Conservation (phyloP, 2,888 invertebrate genomes). For the Drosophila mimetica region DNA sequence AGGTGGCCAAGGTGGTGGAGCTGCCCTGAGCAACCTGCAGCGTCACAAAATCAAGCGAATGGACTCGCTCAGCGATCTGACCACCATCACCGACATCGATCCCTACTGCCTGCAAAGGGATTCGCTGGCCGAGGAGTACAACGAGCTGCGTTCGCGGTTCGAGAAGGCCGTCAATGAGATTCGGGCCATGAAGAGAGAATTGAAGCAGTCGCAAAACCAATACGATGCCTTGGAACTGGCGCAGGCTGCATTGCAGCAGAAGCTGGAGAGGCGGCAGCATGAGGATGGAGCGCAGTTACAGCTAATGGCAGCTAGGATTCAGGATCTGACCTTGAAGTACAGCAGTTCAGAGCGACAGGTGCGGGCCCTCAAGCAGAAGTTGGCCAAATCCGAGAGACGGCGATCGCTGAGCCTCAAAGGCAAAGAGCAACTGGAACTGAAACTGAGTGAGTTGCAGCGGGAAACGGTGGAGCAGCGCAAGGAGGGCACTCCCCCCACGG, state of each 20-base stretch:
- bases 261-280: constrained; percentile 88
- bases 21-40: constrained; percentile 82
- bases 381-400: constrained; percentile 91
- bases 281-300: constrained; percentile 90
- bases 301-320: constrained; percentile 92
- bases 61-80: constrained; percentile 92
- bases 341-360: constrained; percentile 93
- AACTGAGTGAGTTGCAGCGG: constrained; percentile 86
- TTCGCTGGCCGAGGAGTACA: constrained; percentile 91
- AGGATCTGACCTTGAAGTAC: constrained; percentile 93
- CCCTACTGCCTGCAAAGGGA: constrained; percentile 90
- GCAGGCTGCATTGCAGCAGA: constrained; percentile 90
- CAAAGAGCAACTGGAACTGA: constrained; percentile 93
- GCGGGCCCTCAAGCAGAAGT: constrained; percentile 90
- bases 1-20: constrained; percentile 64
- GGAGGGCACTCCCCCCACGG: constrained; percentile 86
- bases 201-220: constrained; percentile 91
- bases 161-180: constrained; percentile 94
- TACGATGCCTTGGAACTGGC: constrained; percentile 92
- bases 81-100: constrained; percentile 91
- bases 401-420: constrained; percentile 93
- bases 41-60: constrained; percentile 86
- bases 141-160: constrained; percentile 90
- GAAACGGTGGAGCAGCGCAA: constrained; percentile 86
- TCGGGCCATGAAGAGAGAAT: constrained; percentile 91